Percentiles rank a stretch among this genome's conserved stretches.
These are phyloP conservation scores for Arizona elegans DNA, from an alignment of 2,113 vertebrate genomes.

Conservation along the genomic window DNA sequence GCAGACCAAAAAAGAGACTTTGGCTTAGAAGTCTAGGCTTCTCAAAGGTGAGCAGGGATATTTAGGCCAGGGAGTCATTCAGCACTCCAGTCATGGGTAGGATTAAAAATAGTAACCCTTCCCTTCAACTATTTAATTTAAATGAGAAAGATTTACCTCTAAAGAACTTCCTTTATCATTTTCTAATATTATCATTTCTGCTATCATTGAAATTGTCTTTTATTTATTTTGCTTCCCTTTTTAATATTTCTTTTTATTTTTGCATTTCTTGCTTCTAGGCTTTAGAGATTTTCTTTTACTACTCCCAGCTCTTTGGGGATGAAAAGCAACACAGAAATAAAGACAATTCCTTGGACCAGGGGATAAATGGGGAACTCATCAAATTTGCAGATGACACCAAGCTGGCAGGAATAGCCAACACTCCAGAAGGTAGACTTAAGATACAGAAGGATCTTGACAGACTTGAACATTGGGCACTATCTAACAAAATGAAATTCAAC, in stretches of 20 bases:
- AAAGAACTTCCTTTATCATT: neutral
- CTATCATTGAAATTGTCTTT: no score
- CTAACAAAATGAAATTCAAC: no score
- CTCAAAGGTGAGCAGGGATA: neutral
- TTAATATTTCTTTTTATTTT: neutral
- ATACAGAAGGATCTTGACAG: no score
- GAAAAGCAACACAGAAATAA: neutral
- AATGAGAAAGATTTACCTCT: neutral
- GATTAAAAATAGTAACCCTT: neutral
- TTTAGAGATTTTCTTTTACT: neutral
- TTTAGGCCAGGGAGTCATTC: neutral
- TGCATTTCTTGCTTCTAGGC: neutral
- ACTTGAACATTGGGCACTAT: no score
- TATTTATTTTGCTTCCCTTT: neutral
- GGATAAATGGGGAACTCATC: no score
- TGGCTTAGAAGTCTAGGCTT: neutral
- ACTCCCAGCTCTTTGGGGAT: neutral
- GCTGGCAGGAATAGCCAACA: no score
- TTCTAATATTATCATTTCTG: neutral
- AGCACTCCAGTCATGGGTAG: no score
- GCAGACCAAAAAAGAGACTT: neutral
- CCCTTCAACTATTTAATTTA: neutral
- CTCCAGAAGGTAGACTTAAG: no score
- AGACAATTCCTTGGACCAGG: no score
- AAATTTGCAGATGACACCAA: no score